Evolutionary conservation across 2,888 invertebrate species (phyloP).

Genomic region (Hydropsyche betteni): DNA sequence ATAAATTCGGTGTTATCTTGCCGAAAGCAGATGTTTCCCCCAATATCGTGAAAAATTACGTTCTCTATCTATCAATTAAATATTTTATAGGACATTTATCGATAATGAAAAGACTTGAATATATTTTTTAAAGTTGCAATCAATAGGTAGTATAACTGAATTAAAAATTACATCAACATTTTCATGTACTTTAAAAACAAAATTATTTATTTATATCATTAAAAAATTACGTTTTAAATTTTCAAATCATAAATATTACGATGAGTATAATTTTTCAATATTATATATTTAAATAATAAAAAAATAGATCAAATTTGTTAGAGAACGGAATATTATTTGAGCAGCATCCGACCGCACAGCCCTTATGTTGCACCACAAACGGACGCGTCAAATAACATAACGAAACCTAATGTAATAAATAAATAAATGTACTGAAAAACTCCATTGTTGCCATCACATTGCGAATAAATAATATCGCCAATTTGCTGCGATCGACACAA

Average conservation of each 20-base stretch:
- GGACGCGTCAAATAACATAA: slow-evolving; percentile 49
- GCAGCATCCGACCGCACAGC: slow-evolving; percentile 41
- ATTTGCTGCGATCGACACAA: slow-evolving; percentile 44
- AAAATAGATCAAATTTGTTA: not conserved
- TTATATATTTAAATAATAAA: not conserved
- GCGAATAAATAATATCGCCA: slow-evolving; percentile 48
- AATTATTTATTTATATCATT: too few species aligned
- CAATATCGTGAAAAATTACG: slow-evolving; percentile 25
- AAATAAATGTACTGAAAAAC: slow-evolving; percentile 51
- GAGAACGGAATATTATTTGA: slow-evolving; percentile 37
- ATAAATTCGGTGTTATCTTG: slow-evolving; percentile 43
- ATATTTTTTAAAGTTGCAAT: too few species aligned
- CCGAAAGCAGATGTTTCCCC: slow-evolving; percentile 46
- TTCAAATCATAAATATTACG: too few species aligned
- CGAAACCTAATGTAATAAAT: slow-evolving; percentile 51
- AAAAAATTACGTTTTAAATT: too few species aligned
- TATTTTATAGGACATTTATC: not conserved
- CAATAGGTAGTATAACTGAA: too few species aligned
- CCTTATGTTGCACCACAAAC: slow-evolving; percentile 50
- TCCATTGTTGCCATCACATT: slow-evolving; percentile 37
- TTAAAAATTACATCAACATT: too few species aligned
- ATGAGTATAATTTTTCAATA: too few species aligned
- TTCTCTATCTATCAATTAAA: slow-evolving; percentile 11
- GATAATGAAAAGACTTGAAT: too few species aligned
- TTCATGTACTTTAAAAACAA: too few species aligned